phyloP scores from a whole-genome alignment of 2,888 invertebrate genomes.

The Pristionchus entomophagus region DNA sequence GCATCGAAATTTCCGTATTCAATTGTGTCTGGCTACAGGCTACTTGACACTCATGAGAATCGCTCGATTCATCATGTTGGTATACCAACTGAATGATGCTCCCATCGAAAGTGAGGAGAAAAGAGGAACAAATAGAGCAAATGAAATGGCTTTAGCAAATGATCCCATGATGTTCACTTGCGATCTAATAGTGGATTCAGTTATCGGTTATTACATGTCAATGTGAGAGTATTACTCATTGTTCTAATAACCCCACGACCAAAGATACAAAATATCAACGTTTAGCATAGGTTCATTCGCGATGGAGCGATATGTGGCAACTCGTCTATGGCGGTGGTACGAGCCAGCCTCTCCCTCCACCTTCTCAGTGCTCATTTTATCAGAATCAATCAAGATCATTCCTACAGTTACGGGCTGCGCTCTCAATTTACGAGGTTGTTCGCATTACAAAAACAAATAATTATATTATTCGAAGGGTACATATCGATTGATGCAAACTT shows the following conservation, averaged over 20 bases:
- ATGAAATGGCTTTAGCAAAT: neutral
- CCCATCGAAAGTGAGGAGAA: neutral
- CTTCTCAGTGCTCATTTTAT: neutral
- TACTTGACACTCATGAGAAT: neutral
- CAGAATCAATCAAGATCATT: neutral
- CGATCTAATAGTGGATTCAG: neutral
- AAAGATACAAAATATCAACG: neutral
- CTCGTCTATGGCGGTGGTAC: neutral
- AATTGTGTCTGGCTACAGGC: neutral
- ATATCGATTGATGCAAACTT: neutral
- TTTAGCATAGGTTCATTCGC: constrained; percentile 17
- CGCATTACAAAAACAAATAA: too few relatives aligned
- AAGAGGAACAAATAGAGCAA: neutral
- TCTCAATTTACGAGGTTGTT: neutral
- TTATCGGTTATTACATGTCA: neutral
- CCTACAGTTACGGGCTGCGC: neutral
- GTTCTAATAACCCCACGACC: too few relatives aligned
- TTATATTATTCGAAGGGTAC: neutral
- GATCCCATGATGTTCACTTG: neutral
- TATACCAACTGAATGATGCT: neutral
- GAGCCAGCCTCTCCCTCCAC: neutral
- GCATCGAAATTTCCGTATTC: constrained; percentile 16
- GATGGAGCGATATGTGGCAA: neutral
- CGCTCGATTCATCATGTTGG: neutral
- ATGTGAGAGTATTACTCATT: neutral